A percentile compares a stretch with the other conserved stretches of the same genome.
These are phyloP conservation scores for Hemiscyllium ocellatum DNA, from an alignment of 2,113 vertebrate species.

Conservation along the genomic window DNA sequence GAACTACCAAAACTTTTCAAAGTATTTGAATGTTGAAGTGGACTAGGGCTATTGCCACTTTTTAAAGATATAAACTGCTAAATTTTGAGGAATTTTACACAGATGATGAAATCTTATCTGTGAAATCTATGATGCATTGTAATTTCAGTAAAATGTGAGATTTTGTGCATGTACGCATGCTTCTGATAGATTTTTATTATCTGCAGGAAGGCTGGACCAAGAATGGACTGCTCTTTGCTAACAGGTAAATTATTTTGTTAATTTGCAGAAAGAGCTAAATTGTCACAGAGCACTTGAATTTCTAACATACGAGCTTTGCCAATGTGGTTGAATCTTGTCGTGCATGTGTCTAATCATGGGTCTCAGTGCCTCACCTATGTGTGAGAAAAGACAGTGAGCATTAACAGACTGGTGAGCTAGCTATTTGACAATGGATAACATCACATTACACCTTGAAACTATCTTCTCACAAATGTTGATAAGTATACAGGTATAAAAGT, in stretches of 20 bases:
- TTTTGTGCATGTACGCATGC: neutral
- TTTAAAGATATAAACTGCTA: neutral
- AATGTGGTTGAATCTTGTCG: neutral
- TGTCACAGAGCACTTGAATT: neutral
- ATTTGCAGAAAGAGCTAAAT: neutral
- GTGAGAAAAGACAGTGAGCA: neutral
- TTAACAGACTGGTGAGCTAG: neutral
- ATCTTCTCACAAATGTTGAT: neutral
- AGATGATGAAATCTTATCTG: neutral
- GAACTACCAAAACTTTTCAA: neutral
- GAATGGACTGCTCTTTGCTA: constrained; percentile 39
- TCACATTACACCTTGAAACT: neutral
- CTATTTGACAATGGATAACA: neutral
- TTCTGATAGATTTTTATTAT: constrained; percentile 38
- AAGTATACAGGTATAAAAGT: neutral
- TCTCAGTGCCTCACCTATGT: neutral
- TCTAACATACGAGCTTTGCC: too few relatives aligned
- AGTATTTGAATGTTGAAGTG: neutral
- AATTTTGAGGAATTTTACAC: neutral
- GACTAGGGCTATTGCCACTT: neutral
- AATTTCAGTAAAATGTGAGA: neutral
- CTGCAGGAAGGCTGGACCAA: constrained; percentile 40
- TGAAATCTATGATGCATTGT: neutral
- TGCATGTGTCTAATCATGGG: neutral
- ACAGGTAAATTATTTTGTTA: constrained; percentile 46